These are phyloP conservation scores for Seira ritae DNA, from an alignment of 2,888 invertebrate species.

Conservation along the genomic window DNA sequence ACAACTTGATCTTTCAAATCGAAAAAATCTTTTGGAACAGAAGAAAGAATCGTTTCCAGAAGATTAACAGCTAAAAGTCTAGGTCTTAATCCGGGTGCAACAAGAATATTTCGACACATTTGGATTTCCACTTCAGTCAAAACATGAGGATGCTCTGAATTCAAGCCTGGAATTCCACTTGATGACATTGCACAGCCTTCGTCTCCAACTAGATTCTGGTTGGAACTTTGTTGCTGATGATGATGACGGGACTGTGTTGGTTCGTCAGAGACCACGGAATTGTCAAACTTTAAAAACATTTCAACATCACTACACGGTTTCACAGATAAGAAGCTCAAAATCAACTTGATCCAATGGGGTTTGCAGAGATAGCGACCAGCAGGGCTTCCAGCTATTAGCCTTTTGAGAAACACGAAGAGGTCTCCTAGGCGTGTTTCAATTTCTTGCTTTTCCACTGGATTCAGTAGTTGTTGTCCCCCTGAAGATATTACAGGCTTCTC, in stretches of 20 bases:
- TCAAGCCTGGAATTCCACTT: background rate
- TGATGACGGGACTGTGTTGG: background rate
- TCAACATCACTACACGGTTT: constrained; percentile 72
- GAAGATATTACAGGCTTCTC: constrained; percentile 60
- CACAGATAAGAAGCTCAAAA: constrained; percentile 76
- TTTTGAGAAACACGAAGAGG: constrained; percentile 79
- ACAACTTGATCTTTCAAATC: constrained; percentile 78
- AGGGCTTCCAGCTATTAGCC: constrained; percentile 77
- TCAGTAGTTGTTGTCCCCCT: constrained; percentile 46
- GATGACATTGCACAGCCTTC: background rate
- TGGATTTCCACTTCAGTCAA: constrained; percentile 63
- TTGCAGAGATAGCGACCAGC: constrained; percentile 77
- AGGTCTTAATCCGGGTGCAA: constrained; percentile 77
- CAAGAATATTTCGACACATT: constrained; percentile 68
- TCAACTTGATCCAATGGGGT: constrained; percentile 78
- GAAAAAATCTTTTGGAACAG: constrained; percentile 74
- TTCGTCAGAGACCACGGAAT: constrained; percentile 64
- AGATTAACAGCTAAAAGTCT: constrained; percentile 78
- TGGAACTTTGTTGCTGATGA: background rate
- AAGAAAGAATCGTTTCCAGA: constrained; percentile 78
- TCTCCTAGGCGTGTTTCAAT: constrained; percentile 78
- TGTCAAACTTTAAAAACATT: constrained; percentile 67
- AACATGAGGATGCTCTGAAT: background rate
- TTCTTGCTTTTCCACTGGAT: constrained; percentile 71
- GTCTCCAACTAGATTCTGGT: background rate